Base-by-base conservation (phyloP, 2,888 invertebrate genomes). In the Leptogaster cylindrica region DNA sequence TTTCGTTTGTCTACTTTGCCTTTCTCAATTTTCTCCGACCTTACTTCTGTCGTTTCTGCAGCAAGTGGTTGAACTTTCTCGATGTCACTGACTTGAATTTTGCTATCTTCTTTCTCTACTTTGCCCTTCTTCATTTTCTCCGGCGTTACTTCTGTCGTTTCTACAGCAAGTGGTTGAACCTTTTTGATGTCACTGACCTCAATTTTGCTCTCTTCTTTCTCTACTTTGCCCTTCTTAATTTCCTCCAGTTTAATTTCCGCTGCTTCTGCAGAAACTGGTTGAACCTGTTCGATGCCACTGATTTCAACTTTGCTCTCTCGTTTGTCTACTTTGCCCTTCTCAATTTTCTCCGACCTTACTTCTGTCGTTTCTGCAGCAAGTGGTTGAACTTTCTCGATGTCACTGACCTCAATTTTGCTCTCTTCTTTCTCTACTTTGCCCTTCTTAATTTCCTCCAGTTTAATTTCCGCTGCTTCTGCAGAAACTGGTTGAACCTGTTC, bases 11-110 rank as follows among this genome's bases (percentile, higher is more conserved):
- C 65, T 68, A 48, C 44, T 64, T 66, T 67, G 69, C 71, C 71
- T 70, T 74, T 70, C 46, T 73, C 8, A 68, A 51, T n/a, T 25
- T 51, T 28, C n/a, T 25, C 51, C 16, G 51, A 10, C 14, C 16
- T 51, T 7, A 51, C 7, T 51, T 51, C 51, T 4, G 27, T 8
- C 12, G 14, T 27, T n/a, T 51, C 28, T 10, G 27, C 25, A 27
- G 27, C 28, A n/a, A 14, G 27, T n/a, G 14, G 5, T 14, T 51
- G 25, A 10, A 28, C 51, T 12, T 25, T 3, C 1, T 51, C 27
- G 0, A 68, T 46, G 46, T 70, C 71, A 71, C 71, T 67, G 36
- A n/a, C 65, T 31, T 52, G 72, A 67, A 27, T 71, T 63, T 67
- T 67, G 69, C 61, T 71, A 64, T 61, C 68, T 31, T 36, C 46